Percentiles rank a stretch among this genome's conserved stretches.
Evolutionary conservation across 2,113 vertebrate genomes (phyloP).

Genomic region (Phyllostomus hastatus): DNA sequence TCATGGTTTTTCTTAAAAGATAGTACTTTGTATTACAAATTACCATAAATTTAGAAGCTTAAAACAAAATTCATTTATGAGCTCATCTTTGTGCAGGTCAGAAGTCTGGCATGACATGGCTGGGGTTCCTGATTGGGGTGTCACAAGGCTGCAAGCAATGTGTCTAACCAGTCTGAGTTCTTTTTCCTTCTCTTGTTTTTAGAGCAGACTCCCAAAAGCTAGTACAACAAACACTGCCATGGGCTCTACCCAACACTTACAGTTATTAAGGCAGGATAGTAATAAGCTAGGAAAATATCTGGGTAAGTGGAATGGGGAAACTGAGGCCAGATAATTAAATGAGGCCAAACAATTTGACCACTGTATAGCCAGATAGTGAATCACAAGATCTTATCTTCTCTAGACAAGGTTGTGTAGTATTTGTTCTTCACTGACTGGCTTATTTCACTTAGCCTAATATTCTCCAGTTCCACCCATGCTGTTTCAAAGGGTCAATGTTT

Average conservation of each 20-base stretch:
- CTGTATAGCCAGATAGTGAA: no score
- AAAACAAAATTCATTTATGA: neutral
- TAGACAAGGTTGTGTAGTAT: no score
- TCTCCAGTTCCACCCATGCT: no score
- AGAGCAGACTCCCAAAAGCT: neutral
- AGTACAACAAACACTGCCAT: neutral
- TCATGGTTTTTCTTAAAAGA: neutral
- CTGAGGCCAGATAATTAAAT: no score
- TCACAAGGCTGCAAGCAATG: neutral
- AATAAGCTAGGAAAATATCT: no score
- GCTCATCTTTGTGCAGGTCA: neutral
- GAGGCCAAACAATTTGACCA: no score
- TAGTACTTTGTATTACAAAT: neutral
- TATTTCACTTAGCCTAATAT: no score
- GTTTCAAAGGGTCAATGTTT: no score
- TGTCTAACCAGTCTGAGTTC: neutral
- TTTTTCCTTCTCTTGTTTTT: neutral
- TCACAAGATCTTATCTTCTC: no score
- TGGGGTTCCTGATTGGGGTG: neutral
- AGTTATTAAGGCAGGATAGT: neutral
- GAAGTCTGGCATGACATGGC: neutral
- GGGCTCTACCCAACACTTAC: neutral
- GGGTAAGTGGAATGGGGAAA: no score
- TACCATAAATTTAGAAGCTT: neutral
- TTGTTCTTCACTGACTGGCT: no score